Evolutionary conservation across 2,888 invertebrate species (phyloP), one percentile per base, ranked within the genome.

Genomic region (Noctuana brunneofusca): DNA sequence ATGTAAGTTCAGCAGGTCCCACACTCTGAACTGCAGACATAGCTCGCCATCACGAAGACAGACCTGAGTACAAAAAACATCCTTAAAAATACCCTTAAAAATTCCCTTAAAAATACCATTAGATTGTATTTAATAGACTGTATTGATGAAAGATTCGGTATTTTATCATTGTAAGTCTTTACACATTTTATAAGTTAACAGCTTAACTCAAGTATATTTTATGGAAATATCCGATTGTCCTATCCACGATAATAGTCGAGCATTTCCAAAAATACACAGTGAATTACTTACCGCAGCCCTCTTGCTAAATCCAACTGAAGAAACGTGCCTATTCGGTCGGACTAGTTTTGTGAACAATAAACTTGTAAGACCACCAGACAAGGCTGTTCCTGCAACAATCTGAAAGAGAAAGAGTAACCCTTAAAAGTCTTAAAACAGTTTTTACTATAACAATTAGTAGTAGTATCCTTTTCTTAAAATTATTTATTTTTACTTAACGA

Each of bases 271-370:
- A 27, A 5, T 27, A 35, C 9, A 11, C 2, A 22, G 11, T 12
- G 6, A 9, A 54, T 43, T 46, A 86, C 92, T 87, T 77, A 95
- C 95, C 71, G 94, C 92, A 9, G 94, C 94, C 64, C 93, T 93
- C 70, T 94, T 96, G 74, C 97, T 97, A 84, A 97, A 98, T 74
- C 96, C 95, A 8, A 97, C 93, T 8, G 96, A 95, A 58, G 95
- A 94, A 2, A 95, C 93, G 66, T 96, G 93, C 68, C 95, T 94
- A 77, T 96, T 96, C 0, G 97, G 96, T 48, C 96, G 84, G 1
- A 96, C 94, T 24, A 97, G 91, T 82, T 97, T 97, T 0, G 96
- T 95, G 85, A 96, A 96, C 52, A 96, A 88, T 64, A 94, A 89
- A 71, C 94, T 94, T 16, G 94, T 85, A 68, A 94, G 86, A 0